Evolutionary conservation across 2,797 vertebrate species (phyloP).

Genomic region (Somateria mollissima): DNA sequence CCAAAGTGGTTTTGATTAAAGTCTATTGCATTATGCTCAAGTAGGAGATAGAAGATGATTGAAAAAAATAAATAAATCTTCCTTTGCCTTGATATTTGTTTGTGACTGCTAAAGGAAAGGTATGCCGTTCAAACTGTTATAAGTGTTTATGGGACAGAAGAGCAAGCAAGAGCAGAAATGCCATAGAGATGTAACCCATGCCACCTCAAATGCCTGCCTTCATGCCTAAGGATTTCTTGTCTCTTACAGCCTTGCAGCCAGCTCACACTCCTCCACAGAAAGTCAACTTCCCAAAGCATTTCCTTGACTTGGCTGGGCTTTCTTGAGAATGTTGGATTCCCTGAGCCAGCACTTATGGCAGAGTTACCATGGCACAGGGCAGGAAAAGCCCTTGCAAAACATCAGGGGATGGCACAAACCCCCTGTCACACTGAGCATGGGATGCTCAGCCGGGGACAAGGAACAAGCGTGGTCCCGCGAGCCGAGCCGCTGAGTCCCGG

Average conservation of each 20-base stretch:
- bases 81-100: neutral
- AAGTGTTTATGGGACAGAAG: neutral
- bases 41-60: neutral
- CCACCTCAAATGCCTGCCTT: neutral
- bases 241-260: neutral
- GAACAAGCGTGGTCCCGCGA: neutral
- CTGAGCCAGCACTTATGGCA: neutral
- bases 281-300: rapidly evolving
- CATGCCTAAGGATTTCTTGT: neutral
- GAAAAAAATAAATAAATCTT: neutral
- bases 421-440: neutral
- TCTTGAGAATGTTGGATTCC: neutral
- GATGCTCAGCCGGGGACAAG: neutral
- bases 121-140: rapidly evolving
- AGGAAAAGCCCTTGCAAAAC: too few relatives aligned
- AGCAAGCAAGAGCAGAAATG: neutral
- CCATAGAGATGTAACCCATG: neutral
- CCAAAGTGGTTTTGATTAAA: neutral
- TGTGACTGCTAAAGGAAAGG: neutral
- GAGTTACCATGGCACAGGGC: rapidly evolving
- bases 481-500: neutral
- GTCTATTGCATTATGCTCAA: neutral
- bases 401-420: too few relatives aligned
- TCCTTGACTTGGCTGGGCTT: neutral
- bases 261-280: neutral